Evolutionary conservation across 1,140 invertebrate genomes (phyloP).

Genomic region (Neodiprion virginianus): DNA sequence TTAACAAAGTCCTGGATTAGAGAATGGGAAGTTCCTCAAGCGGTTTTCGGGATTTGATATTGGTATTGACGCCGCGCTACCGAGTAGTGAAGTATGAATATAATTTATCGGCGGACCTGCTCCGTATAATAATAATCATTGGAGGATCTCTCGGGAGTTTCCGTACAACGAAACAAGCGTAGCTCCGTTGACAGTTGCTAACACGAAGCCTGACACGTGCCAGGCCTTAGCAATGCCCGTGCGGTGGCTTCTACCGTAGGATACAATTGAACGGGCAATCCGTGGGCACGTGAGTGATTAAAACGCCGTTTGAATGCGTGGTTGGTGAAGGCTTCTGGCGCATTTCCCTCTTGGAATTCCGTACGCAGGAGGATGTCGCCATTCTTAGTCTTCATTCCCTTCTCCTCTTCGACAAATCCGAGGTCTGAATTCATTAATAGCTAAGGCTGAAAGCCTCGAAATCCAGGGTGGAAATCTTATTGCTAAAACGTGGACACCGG

Average conservation of each 20-base stretch:
- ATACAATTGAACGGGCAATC: neutral
- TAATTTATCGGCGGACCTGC: neutral
- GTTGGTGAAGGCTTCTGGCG: neutral
- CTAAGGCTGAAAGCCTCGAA: neutral
- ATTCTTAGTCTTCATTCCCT: neutral
- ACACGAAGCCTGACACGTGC: slow-evolving; percentile 1
- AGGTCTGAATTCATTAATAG: neutral
- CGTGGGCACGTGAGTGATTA: slow-evolving; percentile 4
- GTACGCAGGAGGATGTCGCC: slow-evolving; percentile 1
- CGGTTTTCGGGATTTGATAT: too few species aligned
- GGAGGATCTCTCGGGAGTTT: neutral
- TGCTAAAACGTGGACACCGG: too few species aligned
- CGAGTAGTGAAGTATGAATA: neutral
- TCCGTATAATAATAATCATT: neutral
- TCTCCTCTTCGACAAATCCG: neutral
- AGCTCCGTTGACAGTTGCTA: neutral
- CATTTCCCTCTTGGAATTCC: neutral
- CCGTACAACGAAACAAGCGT: too few species aligned
- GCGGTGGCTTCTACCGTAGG: neutral
- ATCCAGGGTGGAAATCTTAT: too few species aligned
- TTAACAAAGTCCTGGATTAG: too few species aligned
- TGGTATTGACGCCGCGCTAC: too few species aligned
- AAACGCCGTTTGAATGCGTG: slow-evolving; percentile 2
- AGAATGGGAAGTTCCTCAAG: too few species aligned
- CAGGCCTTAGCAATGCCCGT: neutral